These are phyloP conservation scores for Urocolius indicus DNA, from an alignment of 2,113 vertebrate species.

Conservation along the genomic window DNA sequence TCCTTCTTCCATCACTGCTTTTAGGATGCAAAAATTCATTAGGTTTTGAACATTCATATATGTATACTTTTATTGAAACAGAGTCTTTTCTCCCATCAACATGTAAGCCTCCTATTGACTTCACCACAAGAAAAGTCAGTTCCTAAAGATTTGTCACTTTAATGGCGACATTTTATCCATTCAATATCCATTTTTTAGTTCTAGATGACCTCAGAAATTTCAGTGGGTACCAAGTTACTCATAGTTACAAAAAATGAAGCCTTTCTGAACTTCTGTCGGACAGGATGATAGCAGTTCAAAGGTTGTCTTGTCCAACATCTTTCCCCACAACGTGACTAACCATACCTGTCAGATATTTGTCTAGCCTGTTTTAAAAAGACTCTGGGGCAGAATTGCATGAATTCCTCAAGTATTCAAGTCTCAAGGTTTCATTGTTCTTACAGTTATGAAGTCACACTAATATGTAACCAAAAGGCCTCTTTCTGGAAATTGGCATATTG, in stretches of 20 bases:
- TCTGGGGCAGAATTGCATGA: background rate
- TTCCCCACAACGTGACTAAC: background rate
- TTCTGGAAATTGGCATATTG: background rate
- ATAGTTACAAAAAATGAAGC: background rate
- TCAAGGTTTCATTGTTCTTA: background rate
- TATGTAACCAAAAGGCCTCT: background rate
- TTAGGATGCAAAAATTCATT: background rate
- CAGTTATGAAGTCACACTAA: background rate
- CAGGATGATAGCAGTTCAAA: background rate
- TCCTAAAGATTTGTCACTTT: background rate
- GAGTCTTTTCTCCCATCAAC: background rate
- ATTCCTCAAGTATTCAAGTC: background rate
- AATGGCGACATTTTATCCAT: background rate
- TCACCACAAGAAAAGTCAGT: background rate
- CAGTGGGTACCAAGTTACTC: background rate
- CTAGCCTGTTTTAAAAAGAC: background rate
- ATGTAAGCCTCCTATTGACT: background rate
- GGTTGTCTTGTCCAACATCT: background rate
- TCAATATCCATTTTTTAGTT: background rate
- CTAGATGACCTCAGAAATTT: background rate
- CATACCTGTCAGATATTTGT: background rate
- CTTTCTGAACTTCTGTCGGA: background rate
- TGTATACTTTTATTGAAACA: background rate
- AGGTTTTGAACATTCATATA: background rate
- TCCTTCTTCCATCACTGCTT: background rate